Evolutionary conservation across 92 coral and sea anemone genomes (phyloP).

Genomic region (Epizoanthus rinbou): DNA sequence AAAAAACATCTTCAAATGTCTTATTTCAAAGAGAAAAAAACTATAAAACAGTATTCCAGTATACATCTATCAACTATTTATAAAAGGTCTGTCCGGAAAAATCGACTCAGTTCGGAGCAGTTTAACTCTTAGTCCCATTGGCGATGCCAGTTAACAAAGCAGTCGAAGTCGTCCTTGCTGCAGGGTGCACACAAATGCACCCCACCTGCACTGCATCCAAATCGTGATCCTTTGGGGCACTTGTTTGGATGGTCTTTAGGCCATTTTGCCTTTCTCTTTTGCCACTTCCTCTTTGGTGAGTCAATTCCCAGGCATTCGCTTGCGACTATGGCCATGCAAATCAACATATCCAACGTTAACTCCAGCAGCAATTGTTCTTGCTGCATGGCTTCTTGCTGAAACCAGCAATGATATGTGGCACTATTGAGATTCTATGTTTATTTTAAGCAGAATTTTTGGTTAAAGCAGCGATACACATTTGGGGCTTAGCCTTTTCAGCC

Average conservation of each 20-base stretch:
- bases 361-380: not conserved
- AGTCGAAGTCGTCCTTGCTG: not conserved
- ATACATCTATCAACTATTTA: not conserved
- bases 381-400: not conserved
- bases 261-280: not conserved
- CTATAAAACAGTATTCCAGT: not conserved
- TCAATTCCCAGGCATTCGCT: not conserved
- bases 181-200: slow-evolving; percentile 12
- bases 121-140: not conserved
- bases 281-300: not conserved
- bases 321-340: slow-evolving; percentile 9
- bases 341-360: not conserved
- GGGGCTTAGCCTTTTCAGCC: no score
- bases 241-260: not conserved
- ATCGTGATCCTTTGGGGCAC: slow-evolving; percentile 22
- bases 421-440: no score
- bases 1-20: not conserved
- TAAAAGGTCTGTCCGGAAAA: not conserved
- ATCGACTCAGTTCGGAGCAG: not conserved
- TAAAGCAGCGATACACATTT: no score
- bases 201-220: slow-evolving; percentile 6
- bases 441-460: no score
- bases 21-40: slow-evolving; percentile 1
- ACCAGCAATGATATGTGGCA: not conserved
- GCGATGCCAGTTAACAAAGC: slow-evolving; percentile 28